Percentiles rank a stretch among this genome's conserved stretches.
Evolutionary conservation across 1,140 invertebrate species (phyloP).

Genomic region (Cephus cinctus): DNA sequence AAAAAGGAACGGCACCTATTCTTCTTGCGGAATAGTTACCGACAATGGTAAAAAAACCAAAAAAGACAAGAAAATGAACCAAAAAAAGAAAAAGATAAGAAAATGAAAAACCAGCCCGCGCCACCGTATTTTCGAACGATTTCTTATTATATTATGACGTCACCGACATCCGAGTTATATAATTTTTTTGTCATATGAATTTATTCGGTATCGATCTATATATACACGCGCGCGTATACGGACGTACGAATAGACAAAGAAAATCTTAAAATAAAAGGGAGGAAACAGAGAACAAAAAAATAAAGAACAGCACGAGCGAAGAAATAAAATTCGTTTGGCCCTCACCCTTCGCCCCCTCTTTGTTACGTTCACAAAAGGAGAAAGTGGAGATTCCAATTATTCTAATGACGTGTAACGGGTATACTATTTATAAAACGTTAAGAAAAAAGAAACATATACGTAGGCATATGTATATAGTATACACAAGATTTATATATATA

Average conservation of each 20-base stretch:
- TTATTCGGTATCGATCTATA: too few relatives aligned
- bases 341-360: too few relatives aligned
- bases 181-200: too few relatives aligned
- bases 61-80: conserved; percentile 8
- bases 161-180: too few relatives aligned
- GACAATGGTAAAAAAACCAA: conserved; percentile 14
- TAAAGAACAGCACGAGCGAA: too few relatives aligned
- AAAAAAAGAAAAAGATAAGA: conserved; percentile 15
- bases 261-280: too few relatives aligned
- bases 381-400: neutral
- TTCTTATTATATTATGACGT: too few relatives aligned
- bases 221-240: too few relatives aligned
- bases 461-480: neutral
- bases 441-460: neutral
- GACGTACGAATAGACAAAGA: too few relatives aligned
- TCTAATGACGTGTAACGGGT: neutral
- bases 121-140: conserved; percentile 18
- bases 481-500: neutral
- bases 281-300: too few relatives aligned
- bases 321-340: too few relatives aligned
- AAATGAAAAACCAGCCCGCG: conserved; percentile 22
- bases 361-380: too few relatives aligned
- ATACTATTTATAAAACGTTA: neutral
- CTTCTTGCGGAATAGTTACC: conserved; percentile 21
- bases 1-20: conserved; percentile 25